Conservation (phyloP, 2,797 vertebrate species). For the Hybognathus amarus region DNA sequence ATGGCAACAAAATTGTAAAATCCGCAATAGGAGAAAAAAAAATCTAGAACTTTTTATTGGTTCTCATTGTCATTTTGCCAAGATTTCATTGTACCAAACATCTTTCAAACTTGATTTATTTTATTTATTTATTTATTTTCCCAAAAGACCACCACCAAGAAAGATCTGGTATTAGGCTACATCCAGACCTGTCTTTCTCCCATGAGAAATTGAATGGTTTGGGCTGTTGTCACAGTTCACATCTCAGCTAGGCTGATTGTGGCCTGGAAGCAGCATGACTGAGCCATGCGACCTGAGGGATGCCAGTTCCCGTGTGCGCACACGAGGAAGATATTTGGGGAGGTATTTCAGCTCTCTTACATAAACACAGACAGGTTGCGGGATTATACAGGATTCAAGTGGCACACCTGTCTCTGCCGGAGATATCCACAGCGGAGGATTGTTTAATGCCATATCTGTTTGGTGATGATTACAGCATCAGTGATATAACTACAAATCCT, state of each 20-base stretch:
- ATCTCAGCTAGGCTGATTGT: slow-evolving; percentile 8
- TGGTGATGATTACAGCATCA: slow-evolving; percentile 49
- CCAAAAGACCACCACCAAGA: slow-evolving; percentile 15
- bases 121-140: not conserved
- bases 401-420: slow-evolving; percentile 50
- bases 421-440: slow-evolving; percentile 41
- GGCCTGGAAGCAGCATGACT: not conserved
- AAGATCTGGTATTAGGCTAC: slow-evolving; percentile 2
- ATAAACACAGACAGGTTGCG: slow-evolving; percentile 53
- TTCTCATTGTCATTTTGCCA: slow-evolving; percentile 1
- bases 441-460: slow-evolving; percentile 49
- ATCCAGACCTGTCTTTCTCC: not conserved
- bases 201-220: not conserved
- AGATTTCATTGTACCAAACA: slow-evolving; percentile 7
- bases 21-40: not conserved
- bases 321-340: slow-evolving; percentile 30
- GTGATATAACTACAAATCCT: slow-evolving; percentile 50
- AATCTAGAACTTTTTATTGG: not conserved
- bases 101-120: slow-evolving; percentile 8
- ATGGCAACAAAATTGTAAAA: not conserved
- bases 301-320: slow-evolving; percentile 11
- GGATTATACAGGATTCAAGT: slow-evolving; percentile 54
- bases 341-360: slow-evolving; percentile 51
- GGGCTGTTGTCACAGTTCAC: slow-evolving; percentile 7
- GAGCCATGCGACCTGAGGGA: slow-evolving; percentile 24